Conservation (phyloP, 2,797 vertebrate species). For the Crax fasciolata region DNA sequence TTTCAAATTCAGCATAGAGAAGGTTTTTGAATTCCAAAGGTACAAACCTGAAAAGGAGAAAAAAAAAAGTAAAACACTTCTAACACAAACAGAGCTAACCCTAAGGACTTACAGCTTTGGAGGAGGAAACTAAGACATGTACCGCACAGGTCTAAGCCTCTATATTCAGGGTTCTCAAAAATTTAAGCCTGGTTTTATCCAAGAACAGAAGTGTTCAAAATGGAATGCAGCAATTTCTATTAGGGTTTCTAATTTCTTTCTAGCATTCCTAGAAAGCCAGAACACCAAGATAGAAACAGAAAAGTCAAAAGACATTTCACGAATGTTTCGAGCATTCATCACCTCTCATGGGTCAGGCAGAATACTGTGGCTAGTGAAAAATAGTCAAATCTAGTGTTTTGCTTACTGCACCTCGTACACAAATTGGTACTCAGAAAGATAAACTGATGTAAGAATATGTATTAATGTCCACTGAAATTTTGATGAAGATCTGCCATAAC, state of each 20-base stretch:
- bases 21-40: background rate
- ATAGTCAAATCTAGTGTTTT: background rate
- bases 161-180: background rate
- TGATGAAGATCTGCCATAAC: background rate
- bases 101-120: background rate
- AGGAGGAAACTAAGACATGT: background rate
- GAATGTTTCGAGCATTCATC: background rate
- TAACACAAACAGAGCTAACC: background rate
- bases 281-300: background rate
- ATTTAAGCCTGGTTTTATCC: background rate
- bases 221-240: background rate
- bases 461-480: background rate
- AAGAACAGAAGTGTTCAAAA: background rate
- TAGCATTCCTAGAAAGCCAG: background rate
- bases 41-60: background rate
- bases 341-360: background rate
- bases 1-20: background rate
- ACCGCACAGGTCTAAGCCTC: background rate
- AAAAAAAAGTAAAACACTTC: rapidly evolving
- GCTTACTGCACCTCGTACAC: background rate
- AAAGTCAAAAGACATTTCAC: background rate
- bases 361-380: background rate
- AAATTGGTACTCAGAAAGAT: background rate
- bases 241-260: too few relatives aligned
- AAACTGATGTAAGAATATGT: background rate